These are phyloP conservation scores for Grallaria varia DNA, from an alignment of 2,113 vertebrate species.

Conservation along the genomic window DNA sequence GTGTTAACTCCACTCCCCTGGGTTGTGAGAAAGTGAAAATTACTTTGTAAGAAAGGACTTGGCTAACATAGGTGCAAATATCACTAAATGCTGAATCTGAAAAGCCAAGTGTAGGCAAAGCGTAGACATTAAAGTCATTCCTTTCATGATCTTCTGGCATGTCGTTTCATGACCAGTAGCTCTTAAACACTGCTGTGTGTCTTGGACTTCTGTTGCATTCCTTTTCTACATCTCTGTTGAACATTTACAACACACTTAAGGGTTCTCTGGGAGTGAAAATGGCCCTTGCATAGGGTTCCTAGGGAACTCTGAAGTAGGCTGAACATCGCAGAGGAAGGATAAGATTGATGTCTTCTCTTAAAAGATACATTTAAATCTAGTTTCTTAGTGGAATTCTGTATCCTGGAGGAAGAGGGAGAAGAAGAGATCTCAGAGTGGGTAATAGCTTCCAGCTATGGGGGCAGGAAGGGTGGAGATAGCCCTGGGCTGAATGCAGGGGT, in stretches of 20 bases:
- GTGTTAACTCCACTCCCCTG: not conserved
- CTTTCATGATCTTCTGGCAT: not conserved
- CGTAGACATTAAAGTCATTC: not conserved
- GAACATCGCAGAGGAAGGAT: not conserved
- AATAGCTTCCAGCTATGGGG: not conserved
- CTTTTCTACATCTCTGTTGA: not conserved
- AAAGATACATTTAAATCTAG: not conserved
- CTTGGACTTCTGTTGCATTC: not conserved
- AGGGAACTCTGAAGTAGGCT: not conserved
- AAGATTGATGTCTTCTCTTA: not conserved
- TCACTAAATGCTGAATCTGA: not conserved
- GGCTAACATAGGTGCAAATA: not conserved
- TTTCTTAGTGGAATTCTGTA: not conserved
- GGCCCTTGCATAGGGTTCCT: not conserved
- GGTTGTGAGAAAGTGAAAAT: constrained; percentile 30
- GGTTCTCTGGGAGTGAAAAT: not conserved
- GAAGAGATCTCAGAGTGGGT: not conserved
- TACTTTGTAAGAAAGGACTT: not conserved
- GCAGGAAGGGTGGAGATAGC: not conserved
- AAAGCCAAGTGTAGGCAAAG: not conserved
- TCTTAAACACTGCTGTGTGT: not conserved
- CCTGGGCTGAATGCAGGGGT: not conserved
- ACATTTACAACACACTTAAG: not conserved
- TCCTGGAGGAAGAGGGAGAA: not conserved
- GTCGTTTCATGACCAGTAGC: not conserved